Evolutionary conservation across 2,888 invertebrate genomes (phyloP), one percentile per base, ranked within the genome.

Genomic region (Callinectes sapidus): DNA sequence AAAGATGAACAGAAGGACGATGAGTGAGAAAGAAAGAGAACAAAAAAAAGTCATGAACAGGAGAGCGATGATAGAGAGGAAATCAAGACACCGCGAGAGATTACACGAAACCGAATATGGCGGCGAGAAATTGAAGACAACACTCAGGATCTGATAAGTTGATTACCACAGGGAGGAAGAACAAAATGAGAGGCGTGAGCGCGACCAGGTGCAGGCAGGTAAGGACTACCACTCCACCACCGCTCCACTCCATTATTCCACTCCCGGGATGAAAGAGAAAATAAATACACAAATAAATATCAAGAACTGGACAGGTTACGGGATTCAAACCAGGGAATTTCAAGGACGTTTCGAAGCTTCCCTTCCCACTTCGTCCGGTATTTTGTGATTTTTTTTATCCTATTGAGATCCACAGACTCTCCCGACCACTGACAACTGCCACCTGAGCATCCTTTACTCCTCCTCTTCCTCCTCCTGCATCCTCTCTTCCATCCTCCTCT

Each of bases 111-210:
- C 81, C 81, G 35, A 81, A 81, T 81, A 81, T 35, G 35, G 81
- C 32, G 23, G 14, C 81, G 81, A 81, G 81, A 81, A 81, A 32
- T 81, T 81, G 81, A 81, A 81, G 81, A 81, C 81, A 35, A 81
- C 35, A 35, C 81, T 35, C 10, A 13, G 81, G 32, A 81, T 81
- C 81, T 35, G 81, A 81, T 81, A 81, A 81, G 8, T 32, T 81
- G 81, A 81, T 81, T 81, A 32, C 81, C 32, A 35, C 3, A 28
- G 71, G 71, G 16, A 32, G 81, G 23, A 81, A 16, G 32, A 81
- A 35, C 32, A 81, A 35, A 81, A 81, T 35, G 81, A 35, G 71
- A 71, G n/a, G 71, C 71, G 71, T 71, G 71, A 71, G 71, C 28
- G n/a, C 8, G n/a, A 28, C 6, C 23, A 35, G 35, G 81, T 35